Evolutionary conservation across 2,888 invertebrate genomes (phyloP).

Genomic region (Epistrophe eligans): DNA sequence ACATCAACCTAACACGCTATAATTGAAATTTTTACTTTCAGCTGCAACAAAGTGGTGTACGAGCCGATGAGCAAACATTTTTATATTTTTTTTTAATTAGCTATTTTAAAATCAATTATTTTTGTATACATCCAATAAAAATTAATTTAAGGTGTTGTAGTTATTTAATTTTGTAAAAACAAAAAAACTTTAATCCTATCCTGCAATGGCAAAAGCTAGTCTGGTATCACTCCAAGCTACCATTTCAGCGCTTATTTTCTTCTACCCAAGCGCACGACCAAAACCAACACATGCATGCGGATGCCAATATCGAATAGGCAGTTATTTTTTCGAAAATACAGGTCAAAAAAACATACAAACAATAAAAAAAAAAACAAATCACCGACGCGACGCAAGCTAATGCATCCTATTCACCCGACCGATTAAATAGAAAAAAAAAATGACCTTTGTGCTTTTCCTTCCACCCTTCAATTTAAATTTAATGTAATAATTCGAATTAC

Average conservation of each 20-base stretch:
- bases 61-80: too few relatives aligned
- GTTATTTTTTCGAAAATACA: slow-evolving; percentile 40
- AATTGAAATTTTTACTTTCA: too few relatives aligned
- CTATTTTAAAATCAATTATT: too few relatives aligned
- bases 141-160: too few relatives aligned
- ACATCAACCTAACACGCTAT: too few relatives aligned
- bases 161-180: too few relatives aligned
- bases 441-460: slow-evolving; percentile 29
- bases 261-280: slow-evolving; percentile 27
- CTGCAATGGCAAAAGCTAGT: neutral
- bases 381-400: slow-evolving; percentile 19
- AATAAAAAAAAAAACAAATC: slow-evolving; percentile 20
- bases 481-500: slow-evolving; percentile 27
- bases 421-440: slow-evolving; percentile 1
- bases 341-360: too few relatives aligned
- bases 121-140: too few relatives aligned
- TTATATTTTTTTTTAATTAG: too few relatives aligned
- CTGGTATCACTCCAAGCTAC: neutral
- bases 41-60: too few relatives aligned
- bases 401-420: slow-evolving; percentile 33
- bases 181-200: too few relatives aligned
- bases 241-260: neutral
- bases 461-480: slow-evolving; percentile 29
- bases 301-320: slow-evolving; percentile 24
- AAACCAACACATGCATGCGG: slow-evolving; percentile 2